These are phyloP conservation scores for Cylloceria caligata DNA, from an alignment of 2,888 invertebrate genomes.

Conservation along the genomic window DNA sequence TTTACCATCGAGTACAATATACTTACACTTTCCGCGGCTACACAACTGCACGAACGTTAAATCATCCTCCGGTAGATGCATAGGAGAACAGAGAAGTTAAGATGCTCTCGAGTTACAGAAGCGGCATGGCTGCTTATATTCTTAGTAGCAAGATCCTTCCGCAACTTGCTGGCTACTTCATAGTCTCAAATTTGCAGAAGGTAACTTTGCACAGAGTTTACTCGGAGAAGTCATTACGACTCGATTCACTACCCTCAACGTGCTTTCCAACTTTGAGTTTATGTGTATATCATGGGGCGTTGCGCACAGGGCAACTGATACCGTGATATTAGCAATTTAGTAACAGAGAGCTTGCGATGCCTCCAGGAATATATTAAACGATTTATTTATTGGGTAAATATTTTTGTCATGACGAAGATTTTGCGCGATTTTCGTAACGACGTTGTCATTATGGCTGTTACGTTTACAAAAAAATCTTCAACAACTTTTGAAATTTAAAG, in stretches of 20 bases:
- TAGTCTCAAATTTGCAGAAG: slow-evolving; percentile 40
- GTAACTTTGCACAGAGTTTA: slow-evolving; percentile 34
- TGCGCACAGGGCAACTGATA: neutral
- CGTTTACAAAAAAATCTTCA: too few species aligned
- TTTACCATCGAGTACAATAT: slow-evolving; percentile 47
- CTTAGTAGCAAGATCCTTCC: neutral
- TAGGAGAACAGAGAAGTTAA: neutral
- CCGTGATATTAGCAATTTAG: neutral
- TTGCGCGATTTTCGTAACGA: neutral
- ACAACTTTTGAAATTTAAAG: too few species aligned
- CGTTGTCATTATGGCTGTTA: too few species aligned
- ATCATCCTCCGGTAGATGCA: neutral
- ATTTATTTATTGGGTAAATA: neutral
- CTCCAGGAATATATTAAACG: neutral
- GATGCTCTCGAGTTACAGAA: slow-evolving; percentile 25
- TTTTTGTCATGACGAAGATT: neutral
- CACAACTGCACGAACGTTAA: neutral
- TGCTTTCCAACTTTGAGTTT: slow-evolving; percentile 15
- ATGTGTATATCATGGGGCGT: neutral
- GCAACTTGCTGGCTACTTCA: slow-evolving; percentile 23
- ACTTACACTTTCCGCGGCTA: neutral
- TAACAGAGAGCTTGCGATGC: neutral
- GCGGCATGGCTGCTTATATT: neutral
- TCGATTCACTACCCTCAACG: slow-evolving; percentile 4
- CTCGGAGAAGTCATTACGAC: slow-evolving; percentile 19